Base-by-base conservation (phyloP, 2,888 invertebrate genomes). In the Epinotia brunnichana region DNA sequence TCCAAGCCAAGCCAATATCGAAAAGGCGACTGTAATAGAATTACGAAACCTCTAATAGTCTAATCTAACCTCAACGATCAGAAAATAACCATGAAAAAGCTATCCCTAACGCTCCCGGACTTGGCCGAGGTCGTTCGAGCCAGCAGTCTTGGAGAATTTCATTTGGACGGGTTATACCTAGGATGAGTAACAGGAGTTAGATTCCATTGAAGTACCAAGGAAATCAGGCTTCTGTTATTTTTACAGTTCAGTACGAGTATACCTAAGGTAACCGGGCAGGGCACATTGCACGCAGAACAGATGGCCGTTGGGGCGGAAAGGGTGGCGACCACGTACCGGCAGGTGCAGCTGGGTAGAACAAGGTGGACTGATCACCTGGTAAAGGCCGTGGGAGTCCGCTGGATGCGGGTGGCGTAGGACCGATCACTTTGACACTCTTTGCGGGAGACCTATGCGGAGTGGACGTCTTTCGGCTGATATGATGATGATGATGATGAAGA, bases 51-150 rank as follows among this genome's bases (percentile, higher is more conserved):
- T 80, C 78, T 87, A 85, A 87, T 86, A 74, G 77, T 81, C 80
- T 86, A 85, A 87, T 87, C 83, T 81, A 81, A 84, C 83, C 86
- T 84, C 86, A 83, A 83, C 80, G 75, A 79, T 81, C 82, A 79
- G 75, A 77, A 75, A 79, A 79, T 75, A 77, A 77, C 81, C 81
- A 81, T 79, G 81, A 77, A 80, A 82, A 84, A 41, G 24, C 64
- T 53, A 64, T 56, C 72, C 72, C 35, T 56, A 44, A 29, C 54
- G 72, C 61, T 56, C 72, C 67, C 39, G 67, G 44, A 62, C 66
- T 44, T 60, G 35, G 41, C 19, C 54, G 62, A 56, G 62, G 56
- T 63, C 24, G 53, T 15, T 48, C 41, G 61, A 66, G 56, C 15
- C 44, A 17, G 61, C 48, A 54, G 60, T 15, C 61, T 57, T 70